Evolutionary conservation across 2,888 invertebrate genomes (phyloP).

Genomic region (Thyatira batis): DNA sequence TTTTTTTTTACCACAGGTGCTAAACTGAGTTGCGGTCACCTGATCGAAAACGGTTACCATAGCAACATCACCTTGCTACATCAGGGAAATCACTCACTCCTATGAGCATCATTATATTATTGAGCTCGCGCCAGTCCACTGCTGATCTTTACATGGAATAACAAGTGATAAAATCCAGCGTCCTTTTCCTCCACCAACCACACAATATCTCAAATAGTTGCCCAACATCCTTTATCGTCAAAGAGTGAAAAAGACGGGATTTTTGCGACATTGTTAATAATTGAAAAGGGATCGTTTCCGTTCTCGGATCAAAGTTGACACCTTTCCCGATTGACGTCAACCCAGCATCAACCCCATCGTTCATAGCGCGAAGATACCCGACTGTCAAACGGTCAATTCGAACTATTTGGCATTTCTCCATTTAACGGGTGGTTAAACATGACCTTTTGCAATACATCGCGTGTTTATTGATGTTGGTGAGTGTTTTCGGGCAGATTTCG

Average conservation of each 20-base stretch:
- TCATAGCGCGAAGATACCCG: slow-evolving; percentile 17
- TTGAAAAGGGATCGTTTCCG: slow-evolving; percentile 15
- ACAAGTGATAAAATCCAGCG: not conserved
- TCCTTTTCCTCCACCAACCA: not conserved
- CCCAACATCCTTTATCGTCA: not conserved
- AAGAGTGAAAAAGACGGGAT: not conserved
- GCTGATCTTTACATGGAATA: not conserved
- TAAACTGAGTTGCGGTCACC: too few species aligned
- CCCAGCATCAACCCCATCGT: slow-evolving; percentile 21
- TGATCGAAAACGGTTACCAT: not conserved
- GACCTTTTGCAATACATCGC: not conserved
- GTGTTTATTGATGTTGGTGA: not conserved
- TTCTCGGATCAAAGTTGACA: slow-evolving; percentile 13
- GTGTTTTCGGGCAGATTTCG: not conserved
- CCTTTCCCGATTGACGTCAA: slow-evolving; percentile 18
- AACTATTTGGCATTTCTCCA: slow-evolving; percentile 13
- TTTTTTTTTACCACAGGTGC: too few species aligned
- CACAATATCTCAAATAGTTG: not conserved
- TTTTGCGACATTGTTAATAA: slow-evolving; percentile 1
- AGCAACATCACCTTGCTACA: slow-evolving; percentile 1
- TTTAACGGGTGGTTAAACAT: not conserved
- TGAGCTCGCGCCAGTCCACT: too few species aligned
- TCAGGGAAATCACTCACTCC: too few species aligned
- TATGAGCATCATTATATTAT: too few species aligned
- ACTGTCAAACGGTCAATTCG: slow-evolving; percentile 13